Evolutionary conservation across 1,140 invertebrate genomes (phyloP).

Genomic region (Aphaenogaster rudis): DNA sequence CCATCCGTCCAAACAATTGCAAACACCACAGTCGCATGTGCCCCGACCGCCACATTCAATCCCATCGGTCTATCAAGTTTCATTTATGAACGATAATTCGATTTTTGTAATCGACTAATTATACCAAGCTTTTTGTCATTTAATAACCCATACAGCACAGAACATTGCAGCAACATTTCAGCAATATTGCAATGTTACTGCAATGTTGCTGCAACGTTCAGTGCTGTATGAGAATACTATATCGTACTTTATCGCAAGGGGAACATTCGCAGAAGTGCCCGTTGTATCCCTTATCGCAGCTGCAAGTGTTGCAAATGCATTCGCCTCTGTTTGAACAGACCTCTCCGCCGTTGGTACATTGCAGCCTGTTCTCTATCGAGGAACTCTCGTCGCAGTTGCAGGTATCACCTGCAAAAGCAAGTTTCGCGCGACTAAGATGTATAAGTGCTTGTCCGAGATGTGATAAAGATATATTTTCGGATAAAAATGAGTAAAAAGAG

Average conservation of each 20-base stretch:
- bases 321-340: slow-evolving; percentile 77
- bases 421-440: not conserved
- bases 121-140: slow-evolving; percentile 11
- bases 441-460: not conserved
- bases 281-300: slow-evolving; percentile 76
- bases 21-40: slow-evolving; percentile 74
- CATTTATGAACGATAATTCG: not conserved
- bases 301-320: slow-evolving; percentile 76
- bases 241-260: slow-evolving; percentile 75
- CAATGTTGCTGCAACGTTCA: too few relatives aligned
- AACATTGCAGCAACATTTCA: too few relatives aligned
- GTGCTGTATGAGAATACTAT: not conserved
- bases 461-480: not conserved
- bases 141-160: not conserved
- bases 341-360: slow-evolving; percentile 66
- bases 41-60: slow-evolving; percentile 76
- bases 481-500: too few relatives aligned
- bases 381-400: slow-evolving; percentile 76
- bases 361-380: slow-evolving; percentile 62
- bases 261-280: slow-evolving; percentile 79
- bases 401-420: slow-evolving; percentile 68
- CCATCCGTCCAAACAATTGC: slow-evolving; percentile 77
- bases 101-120: not conserved
- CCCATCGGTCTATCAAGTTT: slow-evolving; percentile 70
- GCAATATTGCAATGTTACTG: too few relatives aligned